Percentiles rank a stretch among this genome's conserved stretches.
Conservation (phyloP, 2,888 invertebrate species). For the Chorisops tibialis region DNA sequence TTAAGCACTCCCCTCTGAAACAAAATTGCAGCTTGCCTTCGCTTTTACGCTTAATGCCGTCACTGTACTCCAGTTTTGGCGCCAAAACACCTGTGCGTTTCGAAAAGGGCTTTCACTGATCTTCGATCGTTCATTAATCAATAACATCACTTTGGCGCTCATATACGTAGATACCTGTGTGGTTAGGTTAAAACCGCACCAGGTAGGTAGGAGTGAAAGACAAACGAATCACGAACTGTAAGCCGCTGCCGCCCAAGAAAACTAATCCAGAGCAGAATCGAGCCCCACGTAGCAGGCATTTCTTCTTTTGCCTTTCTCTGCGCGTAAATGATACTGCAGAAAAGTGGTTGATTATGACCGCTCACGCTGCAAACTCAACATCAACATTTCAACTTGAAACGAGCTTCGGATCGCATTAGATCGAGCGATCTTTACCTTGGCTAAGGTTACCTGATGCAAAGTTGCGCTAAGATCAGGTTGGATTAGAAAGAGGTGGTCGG, state of each 20-base stretch:
- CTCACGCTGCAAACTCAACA: background rate
- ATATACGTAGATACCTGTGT: too few relatives aligned
- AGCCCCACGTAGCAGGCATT: background rate
- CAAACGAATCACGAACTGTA: conserved; percentile 9
- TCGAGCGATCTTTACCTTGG: too few relatives aligned
- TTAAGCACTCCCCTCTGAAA: conserved; percentile 21
- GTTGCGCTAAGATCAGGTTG: background rate
- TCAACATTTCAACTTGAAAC: too few relatives aligned
- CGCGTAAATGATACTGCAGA: conserved; percentile 1
- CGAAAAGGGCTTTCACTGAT: conserved; percentile 32
- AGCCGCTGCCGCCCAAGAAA: background rate
- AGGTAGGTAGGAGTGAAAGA: background rate
- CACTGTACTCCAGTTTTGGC: conserved; percentile 18
- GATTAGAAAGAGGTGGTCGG: background rate
- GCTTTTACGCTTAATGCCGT: background rate
- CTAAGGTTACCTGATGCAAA: conserved; percentile 4
- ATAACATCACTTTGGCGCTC: background rate
- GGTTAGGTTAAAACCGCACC: background rate
- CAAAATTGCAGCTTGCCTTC: background rate
- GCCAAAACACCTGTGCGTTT: conserved; percentile 21
- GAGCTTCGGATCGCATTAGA: too few relatives aligned
- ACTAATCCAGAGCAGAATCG: background rate
- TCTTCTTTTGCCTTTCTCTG: conserved; percentile 23
- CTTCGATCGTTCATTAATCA: conserved; percentile 26
- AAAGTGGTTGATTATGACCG: conserved; percentile 1